Conservation (phyloP, 2,797 vertebrate genomes). For the Phrynocephalus forsythii region DNA sequence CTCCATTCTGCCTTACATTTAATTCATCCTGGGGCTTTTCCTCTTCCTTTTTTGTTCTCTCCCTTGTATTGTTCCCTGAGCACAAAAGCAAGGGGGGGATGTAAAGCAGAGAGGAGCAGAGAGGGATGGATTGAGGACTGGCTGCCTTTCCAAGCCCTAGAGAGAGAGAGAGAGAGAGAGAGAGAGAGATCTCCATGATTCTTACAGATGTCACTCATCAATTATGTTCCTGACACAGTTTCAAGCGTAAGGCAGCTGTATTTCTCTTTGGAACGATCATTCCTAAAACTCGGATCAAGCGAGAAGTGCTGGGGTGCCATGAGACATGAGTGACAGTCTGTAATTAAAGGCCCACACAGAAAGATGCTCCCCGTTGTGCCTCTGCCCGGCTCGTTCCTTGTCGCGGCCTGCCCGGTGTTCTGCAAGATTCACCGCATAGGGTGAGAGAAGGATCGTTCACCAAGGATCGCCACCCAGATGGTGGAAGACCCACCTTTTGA, state of each 20-base stretch:
- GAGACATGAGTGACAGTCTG: background rate
- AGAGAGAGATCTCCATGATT: background rate
- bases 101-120: background rate
- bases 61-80: conserved; percentile 11
- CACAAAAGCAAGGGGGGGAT: background rate
- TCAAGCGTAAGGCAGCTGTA: background rate
- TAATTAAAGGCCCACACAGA: background rate
- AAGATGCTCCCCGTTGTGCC: background rate
- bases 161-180: conserved; percentile 4
- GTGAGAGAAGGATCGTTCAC: too few relatives aligned
- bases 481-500: too few relatives aligned
- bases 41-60: background rate
- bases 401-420: too few relatives aligned
- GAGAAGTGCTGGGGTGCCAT: background rate
- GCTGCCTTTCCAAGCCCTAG: background rate
- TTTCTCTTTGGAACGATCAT: background rate
- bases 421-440: too few relatives aligned
- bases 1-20: background rate
- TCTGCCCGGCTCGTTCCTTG: background rate
- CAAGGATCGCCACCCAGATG: too few relatives aligned
- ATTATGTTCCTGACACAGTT: background rate
- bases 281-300: background rate
- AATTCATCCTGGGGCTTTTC: background rate
- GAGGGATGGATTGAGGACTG: background rate
- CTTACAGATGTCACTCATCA: background rate